Evolutionary conservation across 2,113 vertebrate genomes (phyloP).

Genomic region (Oncorhynchus kisutch): DNA sequence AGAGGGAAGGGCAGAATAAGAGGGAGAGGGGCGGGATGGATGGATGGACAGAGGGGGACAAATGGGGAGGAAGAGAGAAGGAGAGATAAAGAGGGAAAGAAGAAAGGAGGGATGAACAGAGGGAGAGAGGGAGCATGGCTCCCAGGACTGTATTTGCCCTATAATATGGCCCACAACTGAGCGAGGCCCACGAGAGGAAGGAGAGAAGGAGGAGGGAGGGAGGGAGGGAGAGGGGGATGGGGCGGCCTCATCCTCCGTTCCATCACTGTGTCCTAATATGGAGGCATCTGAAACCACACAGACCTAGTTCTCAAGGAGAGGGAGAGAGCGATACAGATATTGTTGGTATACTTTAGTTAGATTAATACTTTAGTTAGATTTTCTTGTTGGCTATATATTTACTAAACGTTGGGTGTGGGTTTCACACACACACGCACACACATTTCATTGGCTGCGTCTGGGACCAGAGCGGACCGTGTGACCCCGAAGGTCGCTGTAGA

Average conservation of each 20-base stretch:
- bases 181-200: not conserved
- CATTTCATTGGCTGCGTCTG: slow-evolving; percentile 31
- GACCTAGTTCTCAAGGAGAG: slow-evolving; percentile 60
- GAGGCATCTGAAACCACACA: slow-evolving; percentile 62
- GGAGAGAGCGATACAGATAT: slow-evolving; percentile 10
- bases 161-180: not conserved
- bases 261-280: slow-evolving; percentile 73
- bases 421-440: not conserved
- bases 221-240: not conserved
- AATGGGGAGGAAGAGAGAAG: not conserved
- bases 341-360: not conserved
- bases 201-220: slow-evolving; percentile 20
- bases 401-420: not conserved
- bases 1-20: not conserved
- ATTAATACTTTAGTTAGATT: not conserved
- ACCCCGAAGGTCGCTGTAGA: slow-evolving; percentile 40
- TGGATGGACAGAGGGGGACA: not conserved
- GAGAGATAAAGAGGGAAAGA: not conserved
- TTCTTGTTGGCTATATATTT: not conserved
- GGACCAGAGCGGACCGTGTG: slow-evolving; percentile 22
- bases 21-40: not conserved
- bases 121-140: slow-evolving; percentile 1
- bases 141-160: not conserved
- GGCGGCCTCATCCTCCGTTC: slow-evolving; percentile 49
- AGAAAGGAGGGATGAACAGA: slow-evolving; percentile 3